phyloP scores from a whole-genome alignment of 2,113 vertebrate genomes.

The Atherinomorus stipes region DNA sequence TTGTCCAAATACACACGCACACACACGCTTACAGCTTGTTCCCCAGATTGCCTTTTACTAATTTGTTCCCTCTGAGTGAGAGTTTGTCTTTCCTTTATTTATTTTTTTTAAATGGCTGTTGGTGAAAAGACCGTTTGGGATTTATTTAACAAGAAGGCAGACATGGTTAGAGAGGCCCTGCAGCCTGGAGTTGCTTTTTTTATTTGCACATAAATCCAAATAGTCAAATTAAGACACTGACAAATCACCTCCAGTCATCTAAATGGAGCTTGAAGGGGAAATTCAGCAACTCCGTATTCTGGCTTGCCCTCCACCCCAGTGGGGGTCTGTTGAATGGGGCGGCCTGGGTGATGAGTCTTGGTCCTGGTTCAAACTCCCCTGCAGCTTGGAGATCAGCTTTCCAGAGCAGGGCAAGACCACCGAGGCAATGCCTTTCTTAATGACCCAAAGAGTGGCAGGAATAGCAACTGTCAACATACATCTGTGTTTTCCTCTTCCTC shows the following conservation, averaged over 20 bases:
- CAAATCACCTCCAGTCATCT: slow-evolving; percentile 12
- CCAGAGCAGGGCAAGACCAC: slow-evolving; percentile 25
- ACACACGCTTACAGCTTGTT: slow-evolving; percentile 73
- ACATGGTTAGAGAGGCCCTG: slow-evolving; percentile 29
- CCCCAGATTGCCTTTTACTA: slow-evolving; percentile 75
- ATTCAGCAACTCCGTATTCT: slow-evolving; percentile 7
- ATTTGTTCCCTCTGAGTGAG: slow-evolving; percentile 67
- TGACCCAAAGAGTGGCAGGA: slow-evolving; percentile 67
- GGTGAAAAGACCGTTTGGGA: slow-evolving; percentile 56
- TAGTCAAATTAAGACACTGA: background rate
- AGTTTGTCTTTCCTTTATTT: slow-evolving; percentile 66
- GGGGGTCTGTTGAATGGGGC: slow-evolving; percentile 36
- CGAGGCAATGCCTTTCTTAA: slow-evolving; percentile 56
- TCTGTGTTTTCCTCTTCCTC: slow-evolving; percentile 47
- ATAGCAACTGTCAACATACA: slow-evolving; percentile 77
- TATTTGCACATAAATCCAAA: slow-evolving; percentile 37
- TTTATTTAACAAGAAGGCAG: slow-evolving; percentile 60
- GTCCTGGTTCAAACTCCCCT: slow-evolving; percentile 51
- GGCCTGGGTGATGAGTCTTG: slow-evolving; percentile 52
- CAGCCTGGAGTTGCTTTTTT: slow-evolving; percentile 23
- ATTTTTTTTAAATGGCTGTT: slow-evolving; percentile 56
- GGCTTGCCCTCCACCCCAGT: background rate
- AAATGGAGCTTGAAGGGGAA: background rate
- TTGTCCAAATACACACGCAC: slow-evolving; percentile 57
- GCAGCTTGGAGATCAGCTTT: slow-evolving; percentile 41